Evolutionary conservation across 2,113 vertebrate species (phyloP), one percentile per base, ranked within the genome.

Genomic region (Ivindomyrus marchei): DNA sequence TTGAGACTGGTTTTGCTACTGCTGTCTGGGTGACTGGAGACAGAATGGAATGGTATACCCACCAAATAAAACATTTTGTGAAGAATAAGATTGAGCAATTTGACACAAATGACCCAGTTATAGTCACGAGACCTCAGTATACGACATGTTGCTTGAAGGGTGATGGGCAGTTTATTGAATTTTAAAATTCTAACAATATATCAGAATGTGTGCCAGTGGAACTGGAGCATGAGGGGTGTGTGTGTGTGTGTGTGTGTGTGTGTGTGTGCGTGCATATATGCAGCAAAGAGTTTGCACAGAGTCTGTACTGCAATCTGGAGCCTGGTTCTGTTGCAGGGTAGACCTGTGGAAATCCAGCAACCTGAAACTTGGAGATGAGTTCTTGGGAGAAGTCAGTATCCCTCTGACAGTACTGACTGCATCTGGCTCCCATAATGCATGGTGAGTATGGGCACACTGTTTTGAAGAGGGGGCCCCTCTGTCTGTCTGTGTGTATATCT

Each of bases 341-440:
- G 98, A 98, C 91, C 96, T 99, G 93, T 99, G 98, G 98, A 99
- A 98, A 46, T 98, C 97, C 94, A 99, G 98, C 93, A 99, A 99
- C 93, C 93, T 99, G 93, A 99, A 99, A 94, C 99, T 99, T 91
- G 98, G 98, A 70, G 98, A 99, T 0, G 98, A 99, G 94, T 99
- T 99, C 92, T 95, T 99, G 47, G 98, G 98, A 92, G 98, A 98
- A n/a, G 96, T 99, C 24, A 95, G 97, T 31, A 96, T 99, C 70
- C 97, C 98, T 4, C 93, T 99, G 91, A 97, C 95, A 92, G 97
- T 97, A 49, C 95, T 99, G 88, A 96, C 97, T 50, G 97, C 98
- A 92, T 97, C 96, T 3, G 97, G 97, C 85, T 95, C 96, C 91
- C 97, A 99, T 0, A 97, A 99, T 74, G 98, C 98, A 91, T 99